These are phyloP conservation scores for Drepana arcuata DNA, from an alignment of 1,140 invertebrate genomes.

Conservation along the genomic window DNA sequence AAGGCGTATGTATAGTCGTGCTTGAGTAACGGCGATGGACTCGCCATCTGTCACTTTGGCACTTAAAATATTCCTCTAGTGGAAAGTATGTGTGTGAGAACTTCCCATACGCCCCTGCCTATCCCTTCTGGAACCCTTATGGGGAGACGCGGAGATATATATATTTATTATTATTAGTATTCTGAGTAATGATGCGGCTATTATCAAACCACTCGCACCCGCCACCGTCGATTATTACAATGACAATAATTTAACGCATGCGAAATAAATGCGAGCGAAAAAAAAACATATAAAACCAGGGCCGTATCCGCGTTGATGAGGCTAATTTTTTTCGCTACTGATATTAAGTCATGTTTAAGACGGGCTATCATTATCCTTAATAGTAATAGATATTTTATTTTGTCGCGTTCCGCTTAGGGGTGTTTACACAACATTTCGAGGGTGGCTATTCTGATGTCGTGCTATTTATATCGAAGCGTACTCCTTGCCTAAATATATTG, in stretches of 20 bases:
- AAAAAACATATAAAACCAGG: conserved; percentile 34
- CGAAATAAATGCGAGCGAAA: conserved; percentile 21
- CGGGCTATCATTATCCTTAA: conserved; percentile 61
- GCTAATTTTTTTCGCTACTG: conserved; percentile 61
- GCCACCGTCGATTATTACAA: conserved; percentile 25
- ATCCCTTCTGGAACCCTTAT: too few relatives aligned
- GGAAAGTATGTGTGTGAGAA: too few relatives aligned
- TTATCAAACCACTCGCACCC: conserved; percentile 26
- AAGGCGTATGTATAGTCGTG: too few relatives aligned
- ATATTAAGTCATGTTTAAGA: conserved; percentile 71
- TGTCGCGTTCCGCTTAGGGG: conserved; percentile 52
- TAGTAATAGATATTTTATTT: conserved; percentile 72
- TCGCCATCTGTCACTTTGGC: too few relatives aligned
- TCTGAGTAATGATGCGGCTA: conserved; percentile 9
- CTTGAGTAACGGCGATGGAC: too few relatives aligned
- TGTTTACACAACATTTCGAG: conserved; percentile 49
- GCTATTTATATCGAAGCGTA: too few relatives aligned
- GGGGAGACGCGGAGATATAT: too few relatives aligned
- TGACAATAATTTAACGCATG: conserved; percentile 18
- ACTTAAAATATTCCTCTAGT: too few relatives aligned
- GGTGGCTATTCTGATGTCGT: conserved; percentile 25
- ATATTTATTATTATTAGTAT: background rate
- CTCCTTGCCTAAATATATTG: too few relatives aligned
- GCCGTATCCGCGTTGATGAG: conserved; percentile 37
- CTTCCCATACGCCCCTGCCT: too few relatives aligned